Conservation (phyloP, 1,140 invertebrate species). For the Meloidogyne exigua region DNA sequence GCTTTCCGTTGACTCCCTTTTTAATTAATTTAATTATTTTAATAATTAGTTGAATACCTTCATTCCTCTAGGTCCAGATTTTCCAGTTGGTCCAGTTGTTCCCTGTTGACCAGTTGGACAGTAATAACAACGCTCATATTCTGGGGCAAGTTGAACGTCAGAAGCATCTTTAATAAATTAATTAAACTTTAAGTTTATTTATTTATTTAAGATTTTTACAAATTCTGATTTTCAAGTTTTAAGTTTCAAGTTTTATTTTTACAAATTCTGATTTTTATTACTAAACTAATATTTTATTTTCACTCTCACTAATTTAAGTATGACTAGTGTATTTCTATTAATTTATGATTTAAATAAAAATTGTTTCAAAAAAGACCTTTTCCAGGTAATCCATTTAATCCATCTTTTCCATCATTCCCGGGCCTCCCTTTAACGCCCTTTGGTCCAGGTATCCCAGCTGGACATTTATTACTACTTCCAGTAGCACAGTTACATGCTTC, state of each 20-base stretch:
- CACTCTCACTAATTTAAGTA: too few relatives aligned
- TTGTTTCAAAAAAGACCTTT: not conserved
- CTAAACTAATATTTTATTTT: too few relatives aligned
- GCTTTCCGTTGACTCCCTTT: not conserved
- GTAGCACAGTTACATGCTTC: not conserved
- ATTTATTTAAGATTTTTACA: too few relatives aligned
- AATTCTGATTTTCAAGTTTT: too few relatives aligned
- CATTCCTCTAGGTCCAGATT: not conserved
- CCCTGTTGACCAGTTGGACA: not conserved
- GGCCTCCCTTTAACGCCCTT: constrained; percentile 2
- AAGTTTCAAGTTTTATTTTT: too few relatives aligned
- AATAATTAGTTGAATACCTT: not conserved
- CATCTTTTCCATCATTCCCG: constrained; percentile 9
- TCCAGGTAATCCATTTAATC: not conserved
- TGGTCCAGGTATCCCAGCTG: not conserved
- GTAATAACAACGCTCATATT: not conserved
- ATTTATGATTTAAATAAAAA: too few relatives aligned
- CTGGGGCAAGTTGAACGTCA: not conserved
- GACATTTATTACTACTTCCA: constrained; percentile 3
- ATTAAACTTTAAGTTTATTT: too few relatives aligned
- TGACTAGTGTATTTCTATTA: too few relatives aligned
- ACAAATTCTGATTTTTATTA: too few relatives aligned
- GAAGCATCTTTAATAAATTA: not conserved
- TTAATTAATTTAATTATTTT: not conserved
- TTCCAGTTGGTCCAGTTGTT: not conserved